Evolutionary conservation across 2,797 vertebrate genomes (phyloP).

Genomic region (Chaenodraco wilsoni): DNA sequence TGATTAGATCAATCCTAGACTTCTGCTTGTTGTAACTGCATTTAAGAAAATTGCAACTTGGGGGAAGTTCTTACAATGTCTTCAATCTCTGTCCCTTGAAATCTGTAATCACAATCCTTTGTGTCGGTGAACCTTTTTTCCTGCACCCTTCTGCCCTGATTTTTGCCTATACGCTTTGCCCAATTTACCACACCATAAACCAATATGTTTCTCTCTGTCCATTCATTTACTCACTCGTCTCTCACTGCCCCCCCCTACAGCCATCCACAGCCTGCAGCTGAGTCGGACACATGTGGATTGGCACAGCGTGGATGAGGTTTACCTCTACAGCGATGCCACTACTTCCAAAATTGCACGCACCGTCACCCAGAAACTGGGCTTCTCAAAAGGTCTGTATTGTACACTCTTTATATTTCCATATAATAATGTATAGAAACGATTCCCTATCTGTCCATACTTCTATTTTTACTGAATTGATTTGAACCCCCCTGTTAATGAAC

Average conservation of each 20-base stretch:
- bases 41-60: constrained; percentile 10
- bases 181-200: constrained; percentile 14
- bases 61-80: constrained; percentile 8
- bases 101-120: constrained; percentile 7
- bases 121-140: constrained; percentile 7
- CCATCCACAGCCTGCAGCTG: constrained; percentile 93
- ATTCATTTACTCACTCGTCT: constrained; percentile 44
- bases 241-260: constrained; percentile 74
- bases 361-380: constrained; percentile 96
- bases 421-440: not conserved
- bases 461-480: constrained; percentile 8
- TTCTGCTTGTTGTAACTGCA: constrained; percentile 24
- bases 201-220: constrained; percentile 6
- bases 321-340: constrained; percentile 98
- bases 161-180: constrained; percentile 7
- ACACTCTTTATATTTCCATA: not conserved
- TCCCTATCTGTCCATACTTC: not conserved
- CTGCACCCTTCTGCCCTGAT: not conserved
- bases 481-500: not conserved
- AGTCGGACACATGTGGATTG: constrained; percentile 97
- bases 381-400: constrained; percentile 93
- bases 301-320: constrained; percentile 97
- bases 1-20: constrained; percentile 34
- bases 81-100: constrained; percentile 20
- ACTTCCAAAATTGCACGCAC: constrained; percentile 98